phyloP scores from a whole-genome alignment of 1,140 invertebrate species.

The Drosophila lacertosa region DNA sequence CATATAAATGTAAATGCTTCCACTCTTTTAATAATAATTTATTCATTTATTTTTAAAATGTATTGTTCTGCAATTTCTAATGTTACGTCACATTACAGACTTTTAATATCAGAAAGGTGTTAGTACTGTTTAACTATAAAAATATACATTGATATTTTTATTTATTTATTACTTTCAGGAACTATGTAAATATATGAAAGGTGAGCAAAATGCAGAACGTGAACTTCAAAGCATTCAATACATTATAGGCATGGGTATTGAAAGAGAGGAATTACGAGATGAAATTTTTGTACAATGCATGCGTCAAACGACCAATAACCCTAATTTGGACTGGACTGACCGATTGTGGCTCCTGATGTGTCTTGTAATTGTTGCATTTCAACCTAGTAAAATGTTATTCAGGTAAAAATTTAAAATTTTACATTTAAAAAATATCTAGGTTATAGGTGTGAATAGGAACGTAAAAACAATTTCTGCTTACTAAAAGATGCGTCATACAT shows the following conservation, averaged over 20 bases:
- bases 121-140: no score
- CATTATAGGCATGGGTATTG: slow-evolving; percentile 93
- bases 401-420: slow-evolving; percentile 84
- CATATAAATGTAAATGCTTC: no score
- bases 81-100: no score
- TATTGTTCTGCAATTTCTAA: no score
- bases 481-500: no score
- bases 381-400: slow-evolving; percentile 93
- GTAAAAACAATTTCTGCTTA: no score
- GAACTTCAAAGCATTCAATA: slow-evolving; percentile 93
- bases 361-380: slow-evolving; percentile 95
- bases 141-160: no score
- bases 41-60: no score
- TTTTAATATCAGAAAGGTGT: no score
- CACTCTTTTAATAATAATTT: no score
- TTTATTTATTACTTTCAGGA: slow-evolving; percentile 87
- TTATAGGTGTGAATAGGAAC: no score
- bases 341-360: slow-evolving; percentile 95
- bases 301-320: slow-evolving; percentile 93
- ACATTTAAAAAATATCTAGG: not conserved
- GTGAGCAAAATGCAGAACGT: slow-evolving; percentile 92
- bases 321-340: slow-evolving; percentile 91
- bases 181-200: slow-evolving; percentile 93
- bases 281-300: slow-evolving; percentile 96
- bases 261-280: slow-evolving; percentile 94